Percentiles rank a stretch among this genome's conserved stretches.
These are phyloP conservation scores for Hydrotaea cyrtoneurina DNA, from an alignment of 2,888 invertebrate species.

Conservation along the genomic window DNA sequence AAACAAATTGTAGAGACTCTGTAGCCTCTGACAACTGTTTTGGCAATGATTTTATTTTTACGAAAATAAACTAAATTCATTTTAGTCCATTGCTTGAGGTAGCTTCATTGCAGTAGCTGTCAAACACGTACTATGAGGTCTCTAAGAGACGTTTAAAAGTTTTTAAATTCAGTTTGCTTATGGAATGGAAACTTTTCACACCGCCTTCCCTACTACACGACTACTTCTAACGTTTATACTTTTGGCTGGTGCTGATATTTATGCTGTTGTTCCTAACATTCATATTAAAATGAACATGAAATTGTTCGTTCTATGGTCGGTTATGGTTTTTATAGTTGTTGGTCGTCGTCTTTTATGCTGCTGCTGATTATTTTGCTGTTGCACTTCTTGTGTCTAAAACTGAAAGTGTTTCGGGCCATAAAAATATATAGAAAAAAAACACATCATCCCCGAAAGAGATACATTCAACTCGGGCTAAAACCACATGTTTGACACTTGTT, in stretches of 20 bases:
- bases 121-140: too few species aligned
- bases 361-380: background rate
- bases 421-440: too few species aligned
- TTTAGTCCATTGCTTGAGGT: too few species aligned
- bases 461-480: slow-evolving; percentile 32
- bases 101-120: too few species aligned
- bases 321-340: slow-evolving; percentile 14
- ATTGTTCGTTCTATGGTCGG: slow-evolving; percentile 4
- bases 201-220: background rate
- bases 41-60: too few species aligned
- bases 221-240: background rate
- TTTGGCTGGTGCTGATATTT: background rate
- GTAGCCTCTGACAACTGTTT: too few species aligned
- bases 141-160: too few species aligned
- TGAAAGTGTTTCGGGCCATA: slow-evolving; percentile 10
- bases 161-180: too few species aligned
- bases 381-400: slow-evolving; percentile 6
- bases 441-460: background rate
- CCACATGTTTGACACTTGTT: slow-evolving; percentile 57
- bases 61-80: too few species aligned
- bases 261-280: slow-evolving; percentile 4
- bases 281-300: slow-evolving; percentile 29
- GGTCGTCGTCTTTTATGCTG: background rate
- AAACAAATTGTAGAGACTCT: too few species aligned
- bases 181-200: too few species aligned